Conservation (phyloP, 2,888 invertebrate genomes). For the Acholoe squamosa region DNA sequence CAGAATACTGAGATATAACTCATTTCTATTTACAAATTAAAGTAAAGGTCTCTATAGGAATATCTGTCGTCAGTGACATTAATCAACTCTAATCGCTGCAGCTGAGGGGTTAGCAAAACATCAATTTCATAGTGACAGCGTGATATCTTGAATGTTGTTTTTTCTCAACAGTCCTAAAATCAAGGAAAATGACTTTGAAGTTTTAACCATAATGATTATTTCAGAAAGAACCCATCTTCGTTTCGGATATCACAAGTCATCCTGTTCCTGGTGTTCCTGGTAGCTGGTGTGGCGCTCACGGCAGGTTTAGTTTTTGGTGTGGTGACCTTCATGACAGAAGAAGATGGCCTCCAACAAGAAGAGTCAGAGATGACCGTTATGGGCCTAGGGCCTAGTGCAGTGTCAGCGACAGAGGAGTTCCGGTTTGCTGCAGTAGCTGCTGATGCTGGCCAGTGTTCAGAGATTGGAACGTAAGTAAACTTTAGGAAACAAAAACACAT, state of each 20-base stretch:
- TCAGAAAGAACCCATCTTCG: conserved; percentile 46
- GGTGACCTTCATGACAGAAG: neutral
- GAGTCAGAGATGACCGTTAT: neutral
- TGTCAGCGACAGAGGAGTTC: conserved; percentile 27
- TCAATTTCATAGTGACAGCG: neutral
- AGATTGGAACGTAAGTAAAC: conserved; percentile 66
- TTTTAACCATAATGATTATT: neutral
- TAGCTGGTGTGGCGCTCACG: conserved; percentile 25
- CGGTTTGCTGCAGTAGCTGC: conserved; percentile 51
- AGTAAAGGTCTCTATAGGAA: neutral
- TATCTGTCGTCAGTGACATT: neutral
- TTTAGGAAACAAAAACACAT: too few relatives aligned
- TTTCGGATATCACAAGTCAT: conserved; percentile 42
- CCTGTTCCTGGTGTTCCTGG: conserved; percentile 12
- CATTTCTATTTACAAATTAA: neutral
- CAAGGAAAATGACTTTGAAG: neutral
- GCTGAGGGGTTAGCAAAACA: neutral
- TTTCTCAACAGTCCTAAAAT: neutral
- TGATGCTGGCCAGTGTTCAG: conserved; percentile 65
- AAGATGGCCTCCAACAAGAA: neutral
- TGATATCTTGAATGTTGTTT: neutral
- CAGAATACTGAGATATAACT: too few relatives aligned
- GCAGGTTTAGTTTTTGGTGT: conserved; percentile 15
- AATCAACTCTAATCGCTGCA: neutral
- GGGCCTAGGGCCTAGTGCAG: neutral